A percentile compares a stretch with the other conserved stretches of the same genome.
Evolutionary conservation across 92 coral and sea anemone genomes (phyloP).

Genomic region (Phenganax marumi): DNA sequence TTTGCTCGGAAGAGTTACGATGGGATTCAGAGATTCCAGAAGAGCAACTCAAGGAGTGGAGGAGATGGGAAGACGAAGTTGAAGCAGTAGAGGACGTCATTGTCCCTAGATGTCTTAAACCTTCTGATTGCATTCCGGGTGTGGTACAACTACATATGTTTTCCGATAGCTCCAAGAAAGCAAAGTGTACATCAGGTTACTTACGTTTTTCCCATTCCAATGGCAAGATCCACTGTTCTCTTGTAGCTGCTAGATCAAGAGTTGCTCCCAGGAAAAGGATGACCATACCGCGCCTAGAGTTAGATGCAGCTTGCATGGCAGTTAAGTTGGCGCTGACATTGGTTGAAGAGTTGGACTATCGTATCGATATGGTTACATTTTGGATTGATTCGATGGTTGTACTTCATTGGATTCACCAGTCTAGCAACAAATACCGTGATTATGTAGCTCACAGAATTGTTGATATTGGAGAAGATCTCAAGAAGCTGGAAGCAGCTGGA

Average conservation of each 20-base stretch:
- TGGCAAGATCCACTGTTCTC: constrained; percentile 25
- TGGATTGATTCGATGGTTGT: constrained; percentile 48
- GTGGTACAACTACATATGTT: constrained; percentile 26
- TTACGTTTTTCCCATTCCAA: constrained; percentile 16
- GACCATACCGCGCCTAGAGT: constrained; percentile 34
- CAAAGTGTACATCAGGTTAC: constrained; percentile 45
- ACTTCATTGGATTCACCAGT: constrained; percentile 39
- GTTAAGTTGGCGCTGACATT: constrained; percentile 20
- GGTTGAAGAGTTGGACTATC: constrained; percentile 23
- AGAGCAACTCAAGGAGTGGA: constrained; percentile 18
- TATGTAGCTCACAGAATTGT: constrained; percentile 48
- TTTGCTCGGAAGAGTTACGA: constrained; percentile 8
- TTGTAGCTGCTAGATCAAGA: constrained; percentile 25
- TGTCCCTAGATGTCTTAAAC: constrained; percentile 39
- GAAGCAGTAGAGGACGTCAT: constrained; percentile 21
- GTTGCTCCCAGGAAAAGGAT: constrained; percentile 35
- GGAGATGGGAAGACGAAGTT: constrained; percentile 24
- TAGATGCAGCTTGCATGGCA: constrained; percentile 41
- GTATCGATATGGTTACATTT: constrained; percentile 9
- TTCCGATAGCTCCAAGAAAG: constrained; percentile 42
- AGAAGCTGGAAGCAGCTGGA: constrained; percentile 6
- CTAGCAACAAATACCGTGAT: constrained; percentile 44
- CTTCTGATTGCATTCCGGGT: constrained; percentile 13
- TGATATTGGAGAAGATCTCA: constrained; percentile 30
- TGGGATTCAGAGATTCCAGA: constrained; percentile 33